Evolutionary conservation across 2,888 invertebrate genomes (phyloP), one percentile per base, ranked within the genome.

Genomic region (Rhingia campestris): DNA sequence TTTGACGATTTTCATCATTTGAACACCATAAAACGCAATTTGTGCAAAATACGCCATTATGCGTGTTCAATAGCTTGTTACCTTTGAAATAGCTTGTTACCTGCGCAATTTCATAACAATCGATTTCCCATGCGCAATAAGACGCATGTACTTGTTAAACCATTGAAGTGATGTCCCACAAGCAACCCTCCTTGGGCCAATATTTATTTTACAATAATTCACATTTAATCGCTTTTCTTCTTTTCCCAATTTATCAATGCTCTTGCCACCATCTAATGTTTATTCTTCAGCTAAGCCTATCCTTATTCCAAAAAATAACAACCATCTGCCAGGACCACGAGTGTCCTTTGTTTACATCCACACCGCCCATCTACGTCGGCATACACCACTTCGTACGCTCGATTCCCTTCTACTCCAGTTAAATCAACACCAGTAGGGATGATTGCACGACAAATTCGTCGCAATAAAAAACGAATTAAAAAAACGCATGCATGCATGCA

Each of bases 131-230:
- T 22, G 22, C 22, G 22, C 22, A 22, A 22, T 22, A 22, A 22
- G 22, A 2, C 22, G 22, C 22, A 2, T 22, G 1, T 22, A 22
- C 22, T 22, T 22, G 22, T 51, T n/a, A 51, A 70, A 56, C 51
- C 35, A 64, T 66, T 73, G 12, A 73, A 67, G 10, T 39, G 73
- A 51, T 54, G 73, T 80, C 56, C 56, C 56, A 69, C 67, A 74
- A 75, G 80, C 69, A 35, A 63, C 75, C 67, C 80, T 69, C 56
- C 30, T 74, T 22, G 2, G 80, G 67, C 75, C 75, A 35, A 43
- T 81, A 67, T 74, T 74, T 80, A 51, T 80, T 69, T 43, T 43
- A n/a, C 3, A 64, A 54, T 75, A 81, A 74, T 81, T 61, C 61
- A 7, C 33, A 37, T 72, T 70, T 72, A 58, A 77, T 43, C 63